A percentile compares a stretch with the other conserved stretches of the same genome.
These are phyloP conservation scores for Ophion ventricosus DNA, from an alignment of 2,888 invertebrate genomes.

Conservation along the genomic window DNA sequence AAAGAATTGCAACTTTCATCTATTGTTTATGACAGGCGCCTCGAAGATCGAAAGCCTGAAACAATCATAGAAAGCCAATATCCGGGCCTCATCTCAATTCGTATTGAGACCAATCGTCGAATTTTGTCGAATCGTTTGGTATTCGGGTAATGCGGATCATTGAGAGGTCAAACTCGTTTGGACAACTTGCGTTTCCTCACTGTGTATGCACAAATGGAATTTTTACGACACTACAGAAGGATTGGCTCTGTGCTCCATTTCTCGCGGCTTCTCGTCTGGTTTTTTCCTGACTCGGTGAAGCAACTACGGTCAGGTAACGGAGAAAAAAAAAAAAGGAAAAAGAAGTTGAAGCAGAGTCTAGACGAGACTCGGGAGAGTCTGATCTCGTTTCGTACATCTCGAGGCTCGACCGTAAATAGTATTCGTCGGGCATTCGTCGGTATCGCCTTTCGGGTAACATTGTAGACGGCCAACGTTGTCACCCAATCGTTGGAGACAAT, in stretches of 20 bases:
- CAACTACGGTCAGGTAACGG: constrained; percentile 44
- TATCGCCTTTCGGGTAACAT: constrained; percentile 57
- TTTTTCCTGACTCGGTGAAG: constrained; percentile 48
- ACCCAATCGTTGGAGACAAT: constrained; percentile 53
- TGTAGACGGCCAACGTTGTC: constrained; percentile 41
- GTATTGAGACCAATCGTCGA: background rate
- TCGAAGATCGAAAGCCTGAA: too few relatives aligned
- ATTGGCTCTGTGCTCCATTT: constrained; percentile 36
- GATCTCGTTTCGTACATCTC: constrained; percentile 57
- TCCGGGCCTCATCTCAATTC: background rate
- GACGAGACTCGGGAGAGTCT: constrained; percentile 29
- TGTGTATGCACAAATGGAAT: constrained; percentile 39
- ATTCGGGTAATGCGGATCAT: constrained; percentile 48
- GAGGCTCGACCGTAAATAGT: constrained; percentile 56
- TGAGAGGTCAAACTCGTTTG: constrained; percentile 20
- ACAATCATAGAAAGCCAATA: too few relatives aligned
- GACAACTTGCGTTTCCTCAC: constrained; percentile 38
- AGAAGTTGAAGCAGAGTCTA: constrained; percentile 15
- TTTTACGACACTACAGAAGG: constrained; percentile 31
- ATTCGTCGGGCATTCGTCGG: constrained; percentile 53
- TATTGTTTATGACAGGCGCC: too few relatives aligned
- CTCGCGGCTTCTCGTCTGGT: constrained; percentile 26
- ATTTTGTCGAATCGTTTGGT: constrained; percentile 1
- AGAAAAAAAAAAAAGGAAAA: constrained; percentile 10
- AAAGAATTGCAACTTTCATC: too few relatives aligned